These are phyloP conservation scores for Ptychochromis oligacanthus DNA, from an alignment of 2,113 vertebrate species.

Conservation along the genomic window DNA sequence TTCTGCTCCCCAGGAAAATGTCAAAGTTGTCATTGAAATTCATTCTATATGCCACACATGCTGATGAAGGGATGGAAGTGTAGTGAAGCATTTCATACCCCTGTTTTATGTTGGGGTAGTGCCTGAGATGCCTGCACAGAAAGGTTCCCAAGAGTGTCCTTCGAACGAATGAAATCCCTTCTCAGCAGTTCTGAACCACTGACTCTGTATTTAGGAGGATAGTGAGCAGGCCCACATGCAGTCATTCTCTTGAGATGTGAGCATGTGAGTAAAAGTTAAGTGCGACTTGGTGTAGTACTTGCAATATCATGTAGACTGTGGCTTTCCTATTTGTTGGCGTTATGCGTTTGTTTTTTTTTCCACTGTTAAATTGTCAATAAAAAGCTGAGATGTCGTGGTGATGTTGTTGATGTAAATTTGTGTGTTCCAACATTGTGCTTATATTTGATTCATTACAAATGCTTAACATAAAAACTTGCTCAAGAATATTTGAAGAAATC, in stretches of 20 bases:
- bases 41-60: constrained; percentile 67
- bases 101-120: constrained; percentile 59
- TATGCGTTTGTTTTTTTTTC: not conserved
- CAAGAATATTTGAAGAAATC: no score
- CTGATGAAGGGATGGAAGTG: constrained; percentile 65
- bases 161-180: constrained; percentile 60
- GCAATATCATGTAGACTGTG: not conserved
- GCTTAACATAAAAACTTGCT: no score
- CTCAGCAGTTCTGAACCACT: constrained; percentile 70
- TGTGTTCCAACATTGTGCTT: no score
- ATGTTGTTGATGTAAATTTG: not conserved
- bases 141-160: constrained; percentile 67
- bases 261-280: constrained; percentile 15
- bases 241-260: constrained; percentile 43
- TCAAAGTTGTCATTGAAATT: constrained; percentile 72
- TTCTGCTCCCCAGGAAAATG: constrained; percentile 60
- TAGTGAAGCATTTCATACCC: constrained; percentile 54
- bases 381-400: not conserved
- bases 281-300: not conserved
- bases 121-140: constrained; percentile 42
- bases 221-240: constrained; percentile 33
- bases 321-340: not conserved
- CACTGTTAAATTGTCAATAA: not conserved
- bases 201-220: constrained; percentile 58
- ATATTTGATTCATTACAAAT: no score